Percentiles rank a stretch among this genome's conserved stretches.
These are phyloP conservation scores for Pollenia amentaria DNA, from an alignment of 2,888 invertebrate genomes.

Conservation along the genomic window DNA sequence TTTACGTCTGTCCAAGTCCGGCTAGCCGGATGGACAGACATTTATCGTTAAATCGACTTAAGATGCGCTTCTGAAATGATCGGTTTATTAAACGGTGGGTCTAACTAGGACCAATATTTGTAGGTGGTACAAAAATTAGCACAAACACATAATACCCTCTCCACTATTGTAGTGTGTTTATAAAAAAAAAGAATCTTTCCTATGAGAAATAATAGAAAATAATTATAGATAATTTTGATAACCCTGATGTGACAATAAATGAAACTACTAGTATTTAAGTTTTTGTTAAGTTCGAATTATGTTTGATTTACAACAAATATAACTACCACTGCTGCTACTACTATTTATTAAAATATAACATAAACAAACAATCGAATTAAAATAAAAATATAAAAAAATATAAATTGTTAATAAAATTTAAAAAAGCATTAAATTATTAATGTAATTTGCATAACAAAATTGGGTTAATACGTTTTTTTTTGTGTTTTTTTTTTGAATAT, in stretches of 20 bases:
- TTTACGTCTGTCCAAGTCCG: no score
- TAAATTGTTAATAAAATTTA: conserved; percentile 11
- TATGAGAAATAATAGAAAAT: conserved; percentile 5
- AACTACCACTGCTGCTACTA: no score
- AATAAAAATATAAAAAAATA: conserved; percentile 1
- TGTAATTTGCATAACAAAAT: conserved; percentile 60
- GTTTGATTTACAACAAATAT: neutral
- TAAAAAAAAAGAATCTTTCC: conserved; percentile 1
- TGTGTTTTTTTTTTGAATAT: neutral
- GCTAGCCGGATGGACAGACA: no score
- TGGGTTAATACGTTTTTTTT: conserved; percentile 57
- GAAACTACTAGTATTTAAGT: neutral
- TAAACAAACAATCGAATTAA: neutral
- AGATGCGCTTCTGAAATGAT: no score
- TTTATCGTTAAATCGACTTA: no score
- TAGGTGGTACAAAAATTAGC: no score
- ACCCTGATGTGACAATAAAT: conserved; percentile 36
- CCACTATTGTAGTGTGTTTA: no score
- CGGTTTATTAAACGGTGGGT: no score
- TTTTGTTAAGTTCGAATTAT: conserved; percentile 6
- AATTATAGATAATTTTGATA: conserved; percentile 39
- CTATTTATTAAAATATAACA: neutral
- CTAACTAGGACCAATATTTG: no score
- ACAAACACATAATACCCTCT: no score
- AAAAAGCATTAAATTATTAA: conserved; percentile 31